A percentile compares a stretch with the other conserved stretches of the same genome.
Evolutionary conservation across 2,888 invertebrate genomes (phyloP).

Genomic region (Doris montereyensis): DNA sequence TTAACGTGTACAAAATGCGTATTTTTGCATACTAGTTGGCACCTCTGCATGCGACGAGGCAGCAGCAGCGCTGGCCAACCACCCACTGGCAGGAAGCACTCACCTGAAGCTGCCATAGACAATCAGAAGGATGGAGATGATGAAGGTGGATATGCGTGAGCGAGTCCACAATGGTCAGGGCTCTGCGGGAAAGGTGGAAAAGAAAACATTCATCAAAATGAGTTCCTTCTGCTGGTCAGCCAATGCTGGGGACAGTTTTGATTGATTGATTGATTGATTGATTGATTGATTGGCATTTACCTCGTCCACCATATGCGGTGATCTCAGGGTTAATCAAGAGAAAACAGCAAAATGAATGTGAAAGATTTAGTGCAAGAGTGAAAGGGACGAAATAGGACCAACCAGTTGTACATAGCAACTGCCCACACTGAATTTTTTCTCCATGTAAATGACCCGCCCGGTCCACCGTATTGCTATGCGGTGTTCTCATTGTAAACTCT

Average conservation of each 20-base stretch:
- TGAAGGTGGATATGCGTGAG: conserved; percentile 94
- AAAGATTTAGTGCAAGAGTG: no score
- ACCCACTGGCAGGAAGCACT: conserved; percentile 33
- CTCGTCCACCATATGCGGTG: no score
- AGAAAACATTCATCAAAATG: background rate
- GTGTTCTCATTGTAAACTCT: no score
- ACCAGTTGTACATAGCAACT: no score
- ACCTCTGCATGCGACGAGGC: background rate
- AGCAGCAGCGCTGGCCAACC: background rate
- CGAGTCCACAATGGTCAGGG: conserved; percentile 98
- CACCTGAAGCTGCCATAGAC: conserved; percentile 94
- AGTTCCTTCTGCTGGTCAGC: background rate
- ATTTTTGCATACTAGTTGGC: background rate
- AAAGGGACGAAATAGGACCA: no score
- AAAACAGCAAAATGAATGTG: no score
- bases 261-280: background rate
- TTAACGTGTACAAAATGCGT: no score
- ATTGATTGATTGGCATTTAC: background rate
- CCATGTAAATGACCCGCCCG: no score
- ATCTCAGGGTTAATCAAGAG: no score
- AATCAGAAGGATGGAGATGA: conserved; percentile 96
- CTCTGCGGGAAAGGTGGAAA: conserved; percentile 76
- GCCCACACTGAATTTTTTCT: no score
- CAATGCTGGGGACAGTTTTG: background rate
- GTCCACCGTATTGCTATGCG: no score